phyloP scores from a whole-genome alignment of 2,888 invertebrate genomes.

The Phortica magna region DNA sequence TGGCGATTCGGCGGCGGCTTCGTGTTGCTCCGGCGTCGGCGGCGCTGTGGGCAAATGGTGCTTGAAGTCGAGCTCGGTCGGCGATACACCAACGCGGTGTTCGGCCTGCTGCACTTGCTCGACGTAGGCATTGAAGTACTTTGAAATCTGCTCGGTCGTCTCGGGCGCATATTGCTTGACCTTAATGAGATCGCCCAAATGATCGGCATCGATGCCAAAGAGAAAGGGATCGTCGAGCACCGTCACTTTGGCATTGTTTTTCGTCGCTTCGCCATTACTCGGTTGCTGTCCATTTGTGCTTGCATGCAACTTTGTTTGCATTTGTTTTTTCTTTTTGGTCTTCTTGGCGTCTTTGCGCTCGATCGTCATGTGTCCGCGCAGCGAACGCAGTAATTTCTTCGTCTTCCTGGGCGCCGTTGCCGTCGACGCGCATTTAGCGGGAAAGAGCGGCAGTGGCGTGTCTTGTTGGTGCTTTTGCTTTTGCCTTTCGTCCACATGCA shows the following conservation, averaged over 20 bases:
- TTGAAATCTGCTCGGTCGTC: constrained; percentile 69
- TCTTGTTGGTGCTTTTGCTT: constrained; percentile 24
- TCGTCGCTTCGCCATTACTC: constrained; percentile 62
- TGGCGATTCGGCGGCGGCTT: too few species aligned
- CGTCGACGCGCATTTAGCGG: constrained; percentile 62
- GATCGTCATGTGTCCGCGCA: constrained; percentile 69
- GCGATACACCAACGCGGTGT: constrained; percentile 47
- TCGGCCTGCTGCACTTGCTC: constrained; percentile 51
- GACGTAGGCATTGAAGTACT: constrained; percentile 66
- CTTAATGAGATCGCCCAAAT: constrained; percentile 68
- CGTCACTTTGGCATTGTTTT: constrained; percentile 76
- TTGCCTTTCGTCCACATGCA: neutral
- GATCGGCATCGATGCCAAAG: constrained; percentile 75
- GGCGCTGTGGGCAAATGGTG: constrained; percentile 53
- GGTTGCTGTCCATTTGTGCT: constrained; percentile 17
- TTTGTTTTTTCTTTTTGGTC: constrained; percentile 32
- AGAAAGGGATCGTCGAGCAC: constrained; percentile 78
- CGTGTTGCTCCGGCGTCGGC: constrained; percentile 42
- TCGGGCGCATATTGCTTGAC: constrained; percentile 62
- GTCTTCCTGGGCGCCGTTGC: constrained; percentile 60
- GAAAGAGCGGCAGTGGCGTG: constrained; percentile 65
- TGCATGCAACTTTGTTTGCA: constrained; percentile 4
- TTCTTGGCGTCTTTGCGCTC: constrained; percentile 42
- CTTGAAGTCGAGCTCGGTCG: constrained; percentile 46
- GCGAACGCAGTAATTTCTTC: constrained; percentile 75